Percentiles rank a stretch among this genome's conserved stretches.
Evolutionary conservation across 2,888 invertebrate species (phyloP).

Genomic region (Danaus chrysippus): DNA sequence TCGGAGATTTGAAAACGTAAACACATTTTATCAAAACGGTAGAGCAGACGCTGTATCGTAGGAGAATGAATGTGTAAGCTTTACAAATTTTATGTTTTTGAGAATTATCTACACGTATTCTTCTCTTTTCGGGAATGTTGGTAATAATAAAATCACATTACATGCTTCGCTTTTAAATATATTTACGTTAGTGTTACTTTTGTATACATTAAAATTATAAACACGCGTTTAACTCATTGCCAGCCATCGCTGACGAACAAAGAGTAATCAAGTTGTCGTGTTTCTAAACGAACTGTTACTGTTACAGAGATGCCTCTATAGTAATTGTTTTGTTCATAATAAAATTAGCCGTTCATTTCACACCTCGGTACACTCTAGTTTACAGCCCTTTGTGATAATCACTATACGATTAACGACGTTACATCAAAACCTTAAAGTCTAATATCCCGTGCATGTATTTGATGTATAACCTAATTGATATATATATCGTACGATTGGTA

Average conservation of each 20-base stretch:
- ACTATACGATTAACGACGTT: conserved; percentile 20
- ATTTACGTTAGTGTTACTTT: not conserved
- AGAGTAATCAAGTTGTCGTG: conserved; percentile 8
- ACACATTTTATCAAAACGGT: conserved; percentile 8
- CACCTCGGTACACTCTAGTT: conserved; percentile 43
- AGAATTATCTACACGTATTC: not conserved
- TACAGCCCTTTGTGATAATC: conserved; percentile 38
- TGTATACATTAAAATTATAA: not conserved
- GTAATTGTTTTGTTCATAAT: conserved; percentile 52
- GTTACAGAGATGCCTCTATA: conserved; percentile 20
- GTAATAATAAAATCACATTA: no score
- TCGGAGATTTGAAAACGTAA: conserved; percentile 7
- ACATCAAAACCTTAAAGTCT: not conserved
- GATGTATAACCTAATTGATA: conserved; percentile 35
- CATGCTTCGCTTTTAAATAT: no score
- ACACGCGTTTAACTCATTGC: not conserved
- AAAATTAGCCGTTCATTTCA: conserved; percentile 57
- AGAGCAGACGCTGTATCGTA: not conserved
- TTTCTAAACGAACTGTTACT: conserved; percentile 28
- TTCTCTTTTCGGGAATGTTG: not conserved
- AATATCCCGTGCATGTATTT: not conserved
- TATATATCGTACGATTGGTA: conserved; percentile 33
- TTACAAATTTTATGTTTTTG: conserved; percentile 4
- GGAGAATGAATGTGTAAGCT: not conserved
- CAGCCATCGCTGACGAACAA: conserved; percentile 1